Conservation (phyloP, 2,113 vertebrate species). For the Columbina picui region DNA sequence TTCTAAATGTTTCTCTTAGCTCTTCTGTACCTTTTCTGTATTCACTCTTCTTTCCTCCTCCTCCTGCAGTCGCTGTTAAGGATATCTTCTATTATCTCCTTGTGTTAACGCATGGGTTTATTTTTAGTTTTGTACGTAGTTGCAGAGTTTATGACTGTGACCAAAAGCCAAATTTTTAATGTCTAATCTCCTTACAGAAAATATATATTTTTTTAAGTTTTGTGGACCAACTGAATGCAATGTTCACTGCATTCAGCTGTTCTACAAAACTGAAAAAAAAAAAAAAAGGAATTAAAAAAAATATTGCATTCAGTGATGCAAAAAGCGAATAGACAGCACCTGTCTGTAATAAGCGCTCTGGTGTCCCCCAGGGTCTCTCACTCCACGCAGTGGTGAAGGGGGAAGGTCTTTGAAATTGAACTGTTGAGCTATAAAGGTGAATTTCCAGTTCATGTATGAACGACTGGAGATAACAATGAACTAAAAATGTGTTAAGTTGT, state of each 20-base stretch:
- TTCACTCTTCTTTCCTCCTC: rapidly evolving
- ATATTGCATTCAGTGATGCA: not conserved
- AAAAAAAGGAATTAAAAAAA: not conserved
- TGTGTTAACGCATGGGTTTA: not conserved
- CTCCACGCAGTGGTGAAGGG: not conserved
- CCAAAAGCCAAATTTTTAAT: not conserved
- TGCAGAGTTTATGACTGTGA: not conserved
- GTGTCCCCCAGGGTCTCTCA: rapidly evolving
- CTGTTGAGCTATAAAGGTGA: not conserved
- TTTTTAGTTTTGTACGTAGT: not conserved
- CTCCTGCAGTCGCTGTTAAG: not conserved
- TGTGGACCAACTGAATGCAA: not conserved
- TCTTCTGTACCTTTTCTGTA: too few species aligned
- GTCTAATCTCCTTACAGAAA: not conserved
- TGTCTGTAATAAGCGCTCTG: not conserved
- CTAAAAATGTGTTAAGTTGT: not conserved
- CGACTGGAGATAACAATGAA: rapidly evolving
- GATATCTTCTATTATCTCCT: rapidly evolving
- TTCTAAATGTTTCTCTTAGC: rapidly evolving
- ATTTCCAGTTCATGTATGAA: not conserved
- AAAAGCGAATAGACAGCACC: not conserved
- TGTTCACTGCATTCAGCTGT: not conserved
- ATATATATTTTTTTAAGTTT: rapidly evolving
- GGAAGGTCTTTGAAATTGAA: rapidly evolving
- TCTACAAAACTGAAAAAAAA: not conserved